phyloP scores from a whole-genome alignment of 2,797 vertebrate genomes.

The Cuculus canorus region DNA sequence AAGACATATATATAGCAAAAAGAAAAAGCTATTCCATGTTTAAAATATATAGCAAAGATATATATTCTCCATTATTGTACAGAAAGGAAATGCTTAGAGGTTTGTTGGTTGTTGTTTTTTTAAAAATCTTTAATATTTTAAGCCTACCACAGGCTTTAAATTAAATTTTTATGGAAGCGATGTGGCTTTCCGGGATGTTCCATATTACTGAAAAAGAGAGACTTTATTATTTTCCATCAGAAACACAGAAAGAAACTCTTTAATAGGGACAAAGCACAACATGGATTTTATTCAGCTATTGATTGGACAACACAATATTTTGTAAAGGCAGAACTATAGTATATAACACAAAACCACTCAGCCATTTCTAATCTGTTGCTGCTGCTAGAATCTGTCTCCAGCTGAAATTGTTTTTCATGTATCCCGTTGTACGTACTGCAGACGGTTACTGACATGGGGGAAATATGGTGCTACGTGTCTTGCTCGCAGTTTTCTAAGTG shows the following conservation, averaged over 20 bases:
- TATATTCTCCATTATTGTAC: slow-evolving; percentile 81
- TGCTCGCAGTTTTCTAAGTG: slow-evolving; percentile 42
- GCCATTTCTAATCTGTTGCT: slow-evolving; percentile 56
- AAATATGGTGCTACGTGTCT: slow-evolving; percentile 62
- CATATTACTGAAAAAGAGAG: slow-evolving; percentile 33
- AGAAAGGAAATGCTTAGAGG: slow-evolving; percentile 72
- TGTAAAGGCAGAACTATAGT: slow-evolving; percentile 49
- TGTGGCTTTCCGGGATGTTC: slow-evolving; percentile 35
- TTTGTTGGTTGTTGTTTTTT: slow-evolving; percentile 29
- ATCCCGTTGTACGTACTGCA: background rate
- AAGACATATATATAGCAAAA: slow-evolving; percentile 84
- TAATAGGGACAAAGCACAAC: slow-evolving; percentile 68
- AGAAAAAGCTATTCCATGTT: slow-evolving; percentile 76
- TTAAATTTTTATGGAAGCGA: slow-evolving; percentile 65
- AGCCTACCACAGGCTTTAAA: slow-evolving; percentile 70
- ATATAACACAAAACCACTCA: slow-evolving; percentile 11
- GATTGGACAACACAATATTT: slow-evolving; percentile 65
- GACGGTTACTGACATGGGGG: background rate
- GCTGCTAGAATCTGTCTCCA: slow-evolving; percentile 24
- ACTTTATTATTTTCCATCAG: slow-evolving; percentile 57
- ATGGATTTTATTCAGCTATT: slow-evolving; percentile 64
- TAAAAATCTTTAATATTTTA: slow-evolving; percentile 67
- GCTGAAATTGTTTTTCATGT: background rate
- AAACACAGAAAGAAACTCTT: slow-evolving; percentile 52
- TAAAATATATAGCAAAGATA: slow-evolving; percentile 79